Evolutionary conservation across 2,113 vertebrate species (phyloP).

Genomic region (Athene noctua): DNA sequence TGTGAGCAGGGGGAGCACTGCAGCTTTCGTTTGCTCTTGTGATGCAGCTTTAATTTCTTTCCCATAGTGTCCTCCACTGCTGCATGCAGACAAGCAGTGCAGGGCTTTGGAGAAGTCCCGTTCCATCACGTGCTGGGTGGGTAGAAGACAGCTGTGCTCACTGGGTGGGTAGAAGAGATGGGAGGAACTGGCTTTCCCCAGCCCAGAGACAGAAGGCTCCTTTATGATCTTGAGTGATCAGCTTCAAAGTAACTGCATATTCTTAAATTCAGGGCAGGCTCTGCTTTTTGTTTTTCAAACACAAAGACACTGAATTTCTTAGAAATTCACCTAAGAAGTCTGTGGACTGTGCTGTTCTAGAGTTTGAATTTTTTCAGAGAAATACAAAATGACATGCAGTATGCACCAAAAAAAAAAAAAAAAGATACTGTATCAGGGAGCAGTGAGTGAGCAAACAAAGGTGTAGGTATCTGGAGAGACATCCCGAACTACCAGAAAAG

Average conservation of each 20-base stretch:
- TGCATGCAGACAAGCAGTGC: neutral
- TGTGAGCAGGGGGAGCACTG: neutral
- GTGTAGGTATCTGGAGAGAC: neutral
- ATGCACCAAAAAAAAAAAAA: neutral
- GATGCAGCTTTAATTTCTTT: neutral
- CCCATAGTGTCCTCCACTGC: accelerated
- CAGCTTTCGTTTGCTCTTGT: neutral
- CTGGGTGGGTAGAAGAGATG: neutral
- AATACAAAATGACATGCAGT: neutral
- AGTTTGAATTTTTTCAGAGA: neutral
- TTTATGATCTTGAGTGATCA: neutral
- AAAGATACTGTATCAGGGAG: neutral
- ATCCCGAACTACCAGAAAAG: neutral
- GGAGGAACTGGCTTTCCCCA: neutral
- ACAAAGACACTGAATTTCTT: neutral
- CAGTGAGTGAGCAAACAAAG: neutral
- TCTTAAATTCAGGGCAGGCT: neutral
- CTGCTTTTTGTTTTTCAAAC: neutral
- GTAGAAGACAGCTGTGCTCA: neutral
- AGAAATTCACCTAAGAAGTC: neutral
- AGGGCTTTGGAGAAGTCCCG: neutral
- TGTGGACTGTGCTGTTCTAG: neutral
- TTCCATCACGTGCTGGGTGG: neutral
- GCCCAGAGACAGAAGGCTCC: neutral
- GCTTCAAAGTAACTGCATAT: neutral